Percentiles rank a stretch among this genome's conserved stretches.
phyloP scores from a whole-genome alignment of 2,113 vertebrate genomes.

The Anser brachyrhynchus region DNA sequence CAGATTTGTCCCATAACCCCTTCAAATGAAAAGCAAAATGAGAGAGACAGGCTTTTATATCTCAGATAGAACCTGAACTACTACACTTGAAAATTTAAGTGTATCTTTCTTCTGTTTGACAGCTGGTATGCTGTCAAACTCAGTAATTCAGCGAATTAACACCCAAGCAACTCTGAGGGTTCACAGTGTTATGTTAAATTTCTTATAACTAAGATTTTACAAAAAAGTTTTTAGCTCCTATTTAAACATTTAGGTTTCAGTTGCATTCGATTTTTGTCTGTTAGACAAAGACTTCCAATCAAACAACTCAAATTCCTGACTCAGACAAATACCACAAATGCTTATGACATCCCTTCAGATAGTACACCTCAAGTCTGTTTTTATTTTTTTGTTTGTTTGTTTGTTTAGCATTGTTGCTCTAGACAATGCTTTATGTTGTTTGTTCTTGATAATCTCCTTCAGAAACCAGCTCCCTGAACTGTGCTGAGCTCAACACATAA shows the following conservation, averaged over 20 bases:
- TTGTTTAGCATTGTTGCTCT: background rate
- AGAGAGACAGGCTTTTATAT: background rate
- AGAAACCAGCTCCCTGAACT: background rate
- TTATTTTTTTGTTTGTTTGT: too few species aligned
- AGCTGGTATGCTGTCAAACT: background rate
- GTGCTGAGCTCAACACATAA: background rate
- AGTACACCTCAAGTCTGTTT: background rate
- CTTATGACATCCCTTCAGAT: rapidly evolving
- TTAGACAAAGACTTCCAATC: background rate
- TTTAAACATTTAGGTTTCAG: background rate
- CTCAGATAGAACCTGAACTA: background rate
- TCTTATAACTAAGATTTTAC: background rate
- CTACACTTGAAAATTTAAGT: background rate
- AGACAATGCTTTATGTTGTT: background rate
- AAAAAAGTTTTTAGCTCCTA: background rate
- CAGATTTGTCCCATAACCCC: background rate
- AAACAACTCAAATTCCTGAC: background rate
- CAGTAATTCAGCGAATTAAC: background rate
- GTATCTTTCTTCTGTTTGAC: background rate
- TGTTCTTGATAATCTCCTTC: background rate
- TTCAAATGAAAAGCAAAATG: background rate
- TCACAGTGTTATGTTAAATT: background rate
- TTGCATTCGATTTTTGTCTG: background rate
- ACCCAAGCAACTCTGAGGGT: background rate
- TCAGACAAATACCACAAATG: background rate